Conservation (phyloP, 2,888 invertebrate species). For the Leucoptera coffeella region DNA sequence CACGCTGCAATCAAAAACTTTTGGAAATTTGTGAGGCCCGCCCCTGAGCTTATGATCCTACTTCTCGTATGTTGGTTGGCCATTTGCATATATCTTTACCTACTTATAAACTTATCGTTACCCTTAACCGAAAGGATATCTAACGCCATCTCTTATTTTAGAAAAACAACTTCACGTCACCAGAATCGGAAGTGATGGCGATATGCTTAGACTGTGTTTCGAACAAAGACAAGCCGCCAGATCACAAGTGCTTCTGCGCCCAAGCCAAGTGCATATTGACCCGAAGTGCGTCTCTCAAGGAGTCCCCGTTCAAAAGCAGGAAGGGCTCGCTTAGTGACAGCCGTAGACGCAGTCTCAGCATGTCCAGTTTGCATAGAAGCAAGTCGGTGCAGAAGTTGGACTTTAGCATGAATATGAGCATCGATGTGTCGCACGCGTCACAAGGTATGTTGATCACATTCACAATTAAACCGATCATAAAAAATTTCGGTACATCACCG, state of each 20-base stretch:
- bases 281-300: slow-evolving; percentile 31
- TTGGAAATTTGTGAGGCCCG: no score
- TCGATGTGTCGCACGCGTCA: slow-evolving; percentile 45
- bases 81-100: no score
- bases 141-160: slow-evolving; percentile 11
- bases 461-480: no score
- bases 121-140: no score
- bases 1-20: no score
- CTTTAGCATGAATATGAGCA: slow-evolving; percentile 48
- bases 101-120: no score
- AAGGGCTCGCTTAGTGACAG: slow-evolving; percentile 18
- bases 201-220: slow-evolving; percentile 27
- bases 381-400: slow-evolving; percentile 46
- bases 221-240: slow-evolving; percentile 11
- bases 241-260: slow-evolving; percentile 21
- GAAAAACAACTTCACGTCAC: slow-evolving; percentile 38
- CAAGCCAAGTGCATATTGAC: slow-evolving; percentile 21
- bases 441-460: no score
- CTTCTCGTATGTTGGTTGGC: no score
- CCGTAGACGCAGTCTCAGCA: slow-evolving; percentile 26
- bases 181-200: slow-evolving; percentile 35
- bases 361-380: slow-evolving; percentile 34
- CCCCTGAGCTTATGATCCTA: no score
- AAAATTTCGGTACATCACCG: no score
- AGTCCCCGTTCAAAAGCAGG: slow-evolving; percentile 23